Evolutionary conservation across 2,113 vertebrate genomes (phyloP).

Genomic region (Cynocephalus volans): DNA sequence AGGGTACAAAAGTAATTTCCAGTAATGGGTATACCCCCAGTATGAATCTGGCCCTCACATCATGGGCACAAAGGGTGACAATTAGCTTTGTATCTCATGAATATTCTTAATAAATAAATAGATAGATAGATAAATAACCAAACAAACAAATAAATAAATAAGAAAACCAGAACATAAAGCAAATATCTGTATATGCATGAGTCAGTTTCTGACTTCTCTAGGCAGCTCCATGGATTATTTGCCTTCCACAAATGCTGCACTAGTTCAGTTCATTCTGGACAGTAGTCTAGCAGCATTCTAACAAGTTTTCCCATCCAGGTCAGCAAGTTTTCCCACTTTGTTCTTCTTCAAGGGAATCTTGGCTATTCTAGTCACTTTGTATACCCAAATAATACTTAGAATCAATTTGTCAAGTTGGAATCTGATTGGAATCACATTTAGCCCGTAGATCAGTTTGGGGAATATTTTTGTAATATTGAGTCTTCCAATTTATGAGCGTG

Average conservation of each 20-base stretch:
- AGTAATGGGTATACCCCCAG: no score
- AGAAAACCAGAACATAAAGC: neutral
- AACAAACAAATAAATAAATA: neutral
- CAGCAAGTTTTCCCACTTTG: neutral
- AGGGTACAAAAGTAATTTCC: no score
- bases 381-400: slow-evolving; percentile 41
- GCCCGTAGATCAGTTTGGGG: neutral
- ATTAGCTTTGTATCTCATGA: no score
- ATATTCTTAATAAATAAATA: no score
- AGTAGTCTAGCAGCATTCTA: neutral
- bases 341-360: neutral
- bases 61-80: no score
- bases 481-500: neutral
- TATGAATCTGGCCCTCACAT: no score
- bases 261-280: neutral
- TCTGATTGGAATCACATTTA: slow-evolving; percentile 12
- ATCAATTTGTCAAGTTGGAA: neutral
- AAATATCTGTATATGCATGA: neutral
- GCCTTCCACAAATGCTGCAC: neutral
- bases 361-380: neutral
- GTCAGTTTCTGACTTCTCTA: neutral
- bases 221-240: neutral
- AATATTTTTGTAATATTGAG: neutral
- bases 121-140: neutral
- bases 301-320: neutral